phyloP scores from a whole-genome alignment of 1,140 invertebrate genomes.

The Drosophila melanica region DNA sequence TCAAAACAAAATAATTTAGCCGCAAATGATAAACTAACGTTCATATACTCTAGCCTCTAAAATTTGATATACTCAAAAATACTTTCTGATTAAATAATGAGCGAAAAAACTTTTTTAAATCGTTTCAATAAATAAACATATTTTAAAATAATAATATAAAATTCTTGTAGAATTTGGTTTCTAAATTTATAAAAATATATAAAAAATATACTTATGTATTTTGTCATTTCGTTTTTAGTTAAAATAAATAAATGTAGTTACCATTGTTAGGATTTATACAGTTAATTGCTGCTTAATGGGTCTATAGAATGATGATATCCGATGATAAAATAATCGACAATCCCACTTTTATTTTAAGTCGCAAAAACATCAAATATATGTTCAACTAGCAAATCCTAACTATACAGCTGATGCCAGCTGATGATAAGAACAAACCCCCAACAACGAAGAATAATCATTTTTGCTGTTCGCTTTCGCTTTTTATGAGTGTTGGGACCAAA shows the following conservation, averaged over 20 bases:
- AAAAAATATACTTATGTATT: too few species aligned
- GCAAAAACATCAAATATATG: too few species aligned
- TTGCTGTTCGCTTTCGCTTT: slow-evolving; percentile 22
- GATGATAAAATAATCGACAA: too few species aligned
- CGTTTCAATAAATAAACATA: not conserved
- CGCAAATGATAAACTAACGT: slow-evolving; percentile 7
- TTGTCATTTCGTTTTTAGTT: too few species aligned
- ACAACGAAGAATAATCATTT: slow-evolving; percentile 18
- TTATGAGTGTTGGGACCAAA: slow-evolving; percentile 13
- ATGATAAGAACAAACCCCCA: slow-evolving; percentile 20
- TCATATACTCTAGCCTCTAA: slow-evolving; percentile 3
- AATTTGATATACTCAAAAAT: not conserved
- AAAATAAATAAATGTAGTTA: not conserved
- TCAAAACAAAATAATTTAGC: slow-evolving; percentile 40
- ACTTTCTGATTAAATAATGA: not conserved
- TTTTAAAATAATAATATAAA: not conserved
- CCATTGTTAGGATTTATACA: not conserved
- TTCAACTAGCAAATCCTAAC: slow-evolving; percentile 10
- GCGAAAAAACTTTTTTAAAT: not conserved
- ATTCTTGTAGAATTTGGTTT: too few species aligned
- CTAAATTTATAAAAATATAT: too few species aligned
- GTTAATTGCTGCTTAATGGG: not conserved
- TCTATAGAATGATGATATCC: too few species aligned
- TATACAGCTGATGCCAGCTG: slow-evolving; percentile 14
- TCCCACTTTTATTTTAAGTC: slow-evolving; percentile 14